These are phyloP conservation scores for Psilopogon haemacephalus DNA, from an alignment of 2,113 vertebrate genomes.

Conservation along the genomic window DNA sequence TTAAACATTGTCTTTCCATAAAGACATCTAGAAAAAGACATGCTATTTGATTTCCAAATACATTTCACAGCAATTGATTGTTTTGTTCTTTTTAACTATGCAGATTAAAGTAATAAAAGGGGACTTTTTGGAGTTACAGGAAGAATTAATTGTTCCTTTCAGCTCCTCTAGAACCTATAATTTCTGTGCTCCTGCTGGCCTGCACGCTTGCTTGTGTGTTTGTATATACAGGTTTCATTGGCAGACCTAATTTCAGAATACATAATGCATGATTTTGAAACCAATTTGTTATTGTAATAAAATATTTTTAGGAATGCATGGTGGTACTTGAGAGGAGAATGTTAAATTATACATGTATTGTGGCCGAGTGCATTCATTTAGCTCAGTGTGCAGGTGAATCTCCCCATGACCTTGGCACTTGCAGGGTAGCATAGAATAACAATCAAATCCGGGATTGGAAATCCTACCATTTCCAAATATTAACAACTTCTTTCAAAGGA, in stretches of 20 bases:
- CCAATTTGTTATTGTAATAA: constrained; percentile 88
- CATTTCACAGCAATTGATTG: constrained; percentile 34
- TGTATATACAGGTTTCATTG: constrained; percentile 73
- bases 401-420: constrained; percentile 80
- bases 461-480: constrained; percentile 82
- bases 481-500: constrained; percentile 83
- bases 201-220: constrained; percentile 56
- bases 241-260: constrained; percentile 84
- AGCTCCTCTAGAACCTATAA: constrained; percentile 14
- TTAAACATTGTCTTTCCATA: not conserved
- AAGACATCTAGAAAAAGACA: not conserved
- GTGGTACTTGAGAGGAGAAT: constrained; percentile 77
- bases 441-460: constrained; percentile 77
- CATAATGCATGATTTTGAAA: constrained; percentile 85
- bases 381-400: constrained; percentile 80
- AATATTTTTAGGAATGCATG: constrained; percentile 83
- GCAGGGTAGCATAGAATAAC: constrained; percentile 79
- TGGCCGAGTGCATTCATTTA: constrained; percentile 78
- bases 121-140: constrained; percentile 46
- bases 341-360: constrained; percentile 86
- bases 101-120: constrained; percentile 62
- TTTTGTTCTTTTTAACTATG: constrained; percentile 61
- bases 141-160: constrained; percentile 53
- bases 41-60: constrained; percentile 7
- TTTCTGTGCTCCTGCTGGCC: constrained; percentile 2